Evolutionary conservation across 1,140 invertebrate species (phyloP), one percentile per base, ranked within the genome.

Genomic region (Watersipora subatra): DNA sequence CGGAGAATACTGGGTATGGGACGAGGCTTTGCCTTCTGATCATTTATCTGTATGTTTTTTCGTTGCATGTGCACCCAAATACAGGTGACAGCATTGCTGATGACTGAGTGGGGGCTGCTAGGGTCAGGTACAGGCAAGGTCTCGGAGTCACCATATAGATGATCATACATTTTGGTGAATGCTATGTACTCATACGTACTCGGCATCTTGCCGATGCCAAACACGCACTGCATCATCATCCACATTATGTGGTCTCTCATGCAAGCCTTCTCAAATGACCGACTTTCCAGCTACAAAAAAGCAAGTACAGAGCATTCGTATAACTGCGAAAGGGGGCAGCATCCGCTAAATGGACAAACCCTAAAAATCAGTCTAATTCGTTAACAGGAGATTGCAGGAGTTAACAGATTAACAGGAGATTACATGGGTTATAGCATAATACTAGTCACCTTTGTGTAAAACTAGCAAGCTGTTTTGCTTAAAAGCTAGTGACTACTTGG

Each of bases 1-100:
- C 90, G 88, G 0, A 95, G 80, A 58, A 89, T 88, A 68, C 86
- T 85, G 0, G 92, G 92, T 73, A 94, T 85, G 0, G 89, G 86
- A 69, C 89, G 78, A 62, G 86, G 86, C 73, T 91, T 86, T 68
- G 86, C 89, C 64, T 86, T 85, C 63, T 81, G 77, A 61, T 77
- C 77, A 17, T 84, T 84, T 73, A 92, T 89, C 34, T 46, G 34
- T n/a, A 46, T n/a, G 12, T 92, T 92, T 80, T 97, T 97, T 76
- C 93, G 95, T 66, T 91, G 83, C 30, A 97, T 82, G 81, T 97
- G 93, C 73, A 96, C 92, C 91, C 93, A 97, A 74, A 96, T 95
- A 72, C 91, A 95, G 2, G 91, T 91, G 55, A 91, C 88, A 1
- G 94, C 91, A 87, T 96, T 89, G 78, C 91, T 89, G 73, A 92